Evolutionary conservation across 2,888 invertebrate species (phyloP).

Genomic region (Phaedon cochleariae): DNA sequence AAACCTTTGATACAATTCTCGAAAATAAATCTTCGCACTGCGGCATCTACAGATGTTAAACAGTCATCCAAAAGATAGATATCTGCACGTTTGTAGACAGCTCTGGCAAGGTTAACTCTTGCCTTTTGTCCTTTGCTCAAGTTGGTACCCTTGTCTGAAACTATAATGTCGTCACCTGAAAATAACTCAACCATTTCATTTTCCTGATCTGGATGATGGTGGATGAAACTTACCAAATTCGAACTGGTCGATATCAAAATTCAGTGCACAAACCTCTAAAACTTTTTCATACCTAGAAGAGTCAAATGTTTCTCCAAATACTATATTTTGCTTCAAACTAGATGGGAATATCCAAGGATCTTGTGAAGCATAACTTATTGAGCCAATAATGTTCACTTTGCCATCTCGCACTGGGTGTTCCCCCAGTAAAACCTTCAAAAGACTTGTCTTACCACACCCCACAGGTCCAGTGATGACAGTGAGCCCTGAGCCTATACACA

Average conservation of each 20-base stretch:
- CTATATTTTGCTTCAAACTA: constrained; percentile 79
- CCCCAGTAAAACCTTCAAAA: constrained; percentile 61
- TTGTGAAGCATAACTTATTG: constrained; percentile 67
- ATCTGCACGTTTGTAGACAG: constrained; percentile 82
- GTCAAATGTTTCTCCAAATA: constrained; percentile 43
- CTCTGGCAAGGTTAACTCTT: constrained; percentile 83
- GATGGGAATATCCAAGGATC: constrained; percentile 70
- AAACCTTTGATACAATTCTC: constrained; percentile 75
- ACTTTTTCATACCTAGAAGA: constrained; percentile 40
- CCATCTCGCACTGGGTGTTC: constrained; percentile 61
- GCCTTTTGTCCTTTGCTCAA: constrained; percentile 85
- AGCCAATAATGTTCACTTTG: constrained; percentile 62
- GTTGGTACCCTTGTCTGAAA: constrained; percentile 78
- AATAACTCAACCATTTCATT: constrained; percentile 1
- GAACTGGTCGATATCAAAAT: constrained; percentile 74
- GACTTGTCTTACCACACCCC: constrained; percentile 70
- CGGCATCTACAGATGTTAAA: constrained; percentile 85
- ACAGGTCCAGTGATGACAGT: constrained; percentile 71
- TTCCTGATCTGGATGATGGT: not conserved
- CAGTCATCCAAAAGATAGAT: constrained; percentile 90
- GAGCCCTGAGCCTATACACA: constrained; percentile 48
- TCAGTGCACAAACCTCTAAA: constrained; percentile 73
- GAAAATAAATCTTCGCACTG: constrained; percentile 85
- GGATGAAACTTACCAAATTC: constrained; percentile 66
- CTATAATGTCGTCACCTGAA: constrained; percentile 76